Base-by-base conservation (phyloP, 2,888 invertebrate genomes). In the Julus scandinavius region DNA sequence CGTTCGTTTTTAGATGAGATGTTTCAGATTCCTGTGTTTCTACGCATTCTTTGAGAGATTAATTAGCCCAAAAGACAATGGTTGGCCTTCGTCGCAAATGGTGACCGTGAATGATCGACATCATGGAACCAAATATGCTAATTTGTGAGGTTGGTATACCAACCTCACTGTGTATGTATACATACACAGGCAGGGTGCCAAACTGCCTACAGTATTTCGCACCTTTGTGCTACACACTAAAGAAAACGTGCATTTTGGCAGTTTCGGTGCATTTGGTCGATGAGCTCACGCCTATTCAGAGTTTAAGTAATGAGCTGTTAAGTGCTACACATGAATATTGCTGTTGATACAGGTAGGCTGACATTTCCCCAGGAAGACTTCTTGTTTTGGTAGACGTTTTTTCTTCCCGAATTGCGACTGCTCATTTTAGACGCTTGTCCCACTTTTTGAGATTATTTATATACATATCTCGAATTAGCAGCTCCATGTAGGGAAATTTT, bases 391-490 rank as follows among this genome's bases (percentile, higher is more conserved):
- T 54, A 15, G 15, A 15, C 13, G 6, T n/a, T 17, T 63, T 63
- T 63, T 63, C 0, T 17, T 2, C n/a, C 63, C 6, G n/a, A n/a
- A n/a, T 63, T 63, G 63, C n/a, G n/a, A 63, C 63, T n/a, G 63
- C 63, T 63, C 63, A 63, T 63, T 63, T 63, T 63, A 63, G 63
- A 63, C 63, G n/a, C 63, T 63, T 17, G 63, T 17, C 63, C 63
- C 63, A 63, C n/a, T 63, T 63, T 63, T 63, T 63, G 63, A n/a
- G 63, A 63, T 63, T 63, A 63, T 63, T 63, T 63, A 63, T 63
- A 63, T 63, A n/a, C n/a, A 63, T n/a, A 7, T 45, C 63, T 63
- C 63, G 63, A 63, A 15, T 63, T 17, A 63, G 63, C 63, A 63
- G 17, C 63, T 17, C 63, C 63, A 63, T 63, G 63, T 63, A 63